Evolutionary conservation across 2,888 invertebrate genomes (phyloP), one percentile per base, ranked within the genome.

Genomic region (Diarsia rubi): DNA sequence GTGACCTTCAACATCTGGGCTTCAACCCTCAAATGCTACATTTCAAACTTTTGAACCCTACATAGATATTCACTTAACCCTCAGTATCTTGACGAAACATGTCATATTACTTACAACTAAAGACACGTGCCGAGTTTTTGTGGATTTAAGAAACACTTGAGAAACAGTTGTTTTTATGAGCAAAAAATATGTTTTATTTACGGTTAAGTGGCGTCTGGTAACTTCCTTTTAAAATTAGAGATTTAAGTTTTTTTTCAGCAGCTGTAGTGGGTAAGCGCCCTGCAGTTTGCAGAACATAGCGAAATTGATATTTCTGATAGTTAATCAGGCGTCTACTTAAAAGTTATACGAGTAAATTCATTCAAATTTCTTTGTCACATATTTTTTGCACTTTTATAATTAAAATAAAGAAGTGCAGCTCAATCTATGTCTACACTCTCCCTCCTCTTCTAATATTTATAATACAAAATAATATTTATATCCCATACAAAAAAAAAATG

Each of bases 11-110:
- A 21, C 84, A 84, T 74, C 78, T 78, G 83, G 64, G 21, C 1
- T 64, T 49, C 37, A 67, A 81, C 82, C 72, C 81, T 79, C 72
- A 57, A 62, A 27, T 19, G 19, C 49, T 59, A 68, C 14, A 62
- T 78, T 67, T 60, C 54, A 70, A 79, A 60, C 69, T 82, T 73
- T 73, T 70, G 73, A 82, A 70, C 69, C 14, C n/a, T 24, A 94
- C 94, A 94, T 76, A 92, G 81, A 90, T 91, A 88, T 86, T 92
- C 94, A 93, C 93, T 95, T 94, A 93, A 89, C 84, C 83, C 84
- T 86, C 84, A 89, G 82, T 63, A 80, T 62, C 74, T 79, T 85
- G 88, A 81, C 69, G 52, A 87, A 91, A 92, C 83, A 88, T 92
- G 92, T 68, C 83, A 87, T 92, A 92, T 68, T 27, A 62, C 67